phyloP scores from a whole-genome alignment of 1,140 invertebrate species.

The Zeugodacus cucurbitae region DNA sequence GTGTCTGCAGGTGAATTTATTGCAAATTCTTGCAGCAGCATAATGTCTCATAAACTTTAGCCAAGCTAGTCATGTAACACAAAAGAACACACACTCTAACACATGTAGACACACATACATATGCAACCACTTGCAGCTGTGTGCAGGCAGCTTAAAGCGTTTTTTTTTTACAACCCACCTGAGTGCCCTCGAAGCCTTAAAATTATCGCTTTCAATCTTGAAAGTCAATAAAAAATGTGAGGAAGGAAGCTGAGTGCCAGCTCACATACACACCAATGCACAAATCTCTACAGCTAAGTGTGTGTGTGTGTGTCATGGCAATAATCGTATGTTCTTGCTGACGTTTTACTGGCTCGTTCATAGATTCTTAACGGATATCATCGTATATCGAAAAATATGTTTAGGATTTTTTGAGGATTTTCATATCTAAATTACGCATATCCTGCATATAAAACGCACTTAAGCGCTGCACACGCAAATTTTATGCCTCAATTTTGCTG shows the following conservation, averaged over 20 bases:
- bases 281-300: not conserved
- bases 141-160: not conserved
- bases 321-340: not conserved
- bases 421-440: slow-evolving; percentile 41
- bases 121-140: not conserved
- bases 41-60: slow-evolving; percentile 38
- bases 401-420: slow-evolving; percentile 40
- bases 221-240: slow-evolving; percentile 33
- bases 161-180: slow-evolving; percentile 7
- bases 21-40: slow-evolving; percentile 29
- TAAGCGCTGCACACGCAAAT: not conserved
- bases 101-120: not conserved
- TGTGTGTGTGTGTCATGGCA: not conserved
- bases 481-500: slow-evolving; percentile 19
- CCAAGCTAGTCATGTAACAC: slow-evolving; percentile 33
- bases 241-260: not conserved
- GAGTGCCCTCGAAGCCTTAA: slow-evolving; percentile 31
- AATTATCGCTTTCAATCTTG: slow-evolving; percentile 31
- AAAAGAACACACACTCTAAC: not conserved
- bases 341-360: not conserved
- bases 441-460: slow-evolving; percentile 36
- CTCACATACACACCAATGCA: not conserved
- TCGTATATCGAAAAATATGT: slow-evolving; percentile 24
- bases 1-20: slow-evolving; percentile 38
- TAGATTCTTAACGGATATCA: slow-evolving; percentile 30